Evolutionary conservation across 1,140 invertebrate species (phyloP).

Genomic region (Drosophila bipectinata): DNA sequence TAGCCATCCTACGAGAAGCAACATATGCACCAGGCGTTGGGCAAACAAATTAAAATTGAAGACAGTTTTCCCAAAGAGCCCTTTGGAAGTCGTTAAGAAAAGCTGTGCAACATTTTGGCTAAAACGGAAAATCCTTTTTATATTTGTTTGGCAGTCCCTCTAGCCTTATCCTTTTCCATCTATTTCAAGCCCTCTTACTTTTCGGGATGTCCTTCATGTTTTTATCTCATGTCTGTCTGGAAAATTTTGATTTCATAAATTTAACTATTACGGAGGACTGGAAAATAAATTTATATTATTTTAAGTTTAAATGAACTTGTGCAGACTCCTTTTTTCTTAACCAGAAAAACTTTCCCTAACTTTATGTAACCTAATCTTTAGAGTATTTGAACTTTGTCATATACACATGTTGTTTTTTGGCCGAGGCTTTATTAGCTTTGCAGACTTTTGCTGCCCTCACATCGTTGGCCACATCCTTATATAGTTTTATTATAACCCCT

Average conservation of each 20-base stretch:
- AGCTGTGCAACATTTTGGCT: constrained; percentile 65
- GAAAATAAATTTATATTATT: neutral
- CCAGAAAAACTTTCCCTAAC: neutral
- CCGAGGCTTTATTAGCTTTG: constrained; percentile 44
- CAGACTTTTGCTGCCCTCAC: constrained; percentile 52
- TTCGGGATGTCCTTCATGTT: constrained; percentile 7
- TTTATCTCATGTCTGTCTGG: constrained; percentile 13
- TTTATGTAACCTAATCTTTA: constrained; percentile 7
- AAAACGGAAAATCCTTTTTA: constrained; percentile 52
- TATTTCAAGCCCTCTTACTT: constrained; percentile 7
- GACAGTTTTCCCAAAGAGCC: constrained; percentile 50
- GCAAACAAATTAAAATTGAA: constrained; percentile 74
- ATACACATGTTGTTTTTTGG: neutral
- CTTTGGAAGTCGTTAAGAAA: constrained; percentile 71
- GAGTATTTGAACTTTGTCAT: constrained; percentile 39
- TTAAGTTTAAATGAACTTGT: neutral
- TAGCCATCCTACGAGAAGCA: constrained; percentile 52
- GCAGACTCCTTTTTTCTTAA: neutral
- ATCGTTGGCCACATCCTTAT: constrained; percentile 79
- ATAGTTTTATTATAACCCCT: constrained; percentile 69
- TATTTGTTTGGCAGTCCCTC: constrained; percentile 22
- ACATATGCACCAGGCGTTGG: constrained; percentile 67
- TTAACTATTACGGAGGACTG: constrained; percentile 31
- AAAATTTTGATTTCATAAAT: constrained; percentile 36
- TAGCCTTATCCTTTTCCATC: constrained; percentile 33